Evolutionary conservation across 2,888 invertebrate genomes (phyloP).

Genomic region (Cartodere bifasciata): DNA sequence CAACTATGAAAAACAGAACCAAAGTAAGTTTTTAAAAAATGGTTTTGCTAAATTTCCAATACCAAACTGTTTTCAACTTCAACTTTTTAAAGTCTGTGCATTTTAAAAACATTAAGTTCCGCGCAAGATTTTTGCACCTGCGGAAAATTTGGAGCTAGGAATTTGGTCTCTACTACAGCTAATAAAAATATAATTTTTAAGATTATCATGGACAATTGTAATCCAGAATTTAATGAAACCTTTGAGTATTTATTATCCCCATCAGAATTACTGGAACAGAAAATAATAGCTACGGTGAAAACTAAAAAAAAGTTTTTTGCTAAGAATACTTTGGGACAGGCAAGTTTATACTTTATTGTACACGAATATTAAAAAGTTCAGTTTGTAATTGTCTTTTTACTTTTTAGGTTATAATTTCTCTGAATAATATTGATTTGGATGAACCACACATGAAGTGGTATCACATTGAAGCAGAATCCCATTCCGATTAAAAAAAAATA

Average conservation of each 20-base stretch:
- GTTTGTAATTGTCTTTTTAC: constrained; percentile 15
- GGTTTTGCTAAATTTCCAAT: too few species aligned
- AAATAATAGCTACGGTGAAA: constrained; percentile 66
- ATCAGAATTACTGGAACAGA: constrained; percentile 58
- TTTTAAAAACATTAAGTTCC: too few species aligned
- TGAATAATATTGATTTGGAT: constrained; percentile 53
- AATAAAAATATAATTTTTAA: constrained; percentile 27
- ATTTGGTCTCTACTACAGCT: neutral
- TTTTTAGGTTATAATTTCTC: constrained; percentile 49
- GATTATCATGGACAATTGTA: constrained; percentile 70
- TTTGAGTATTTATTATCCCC: constrained; percentile 75
- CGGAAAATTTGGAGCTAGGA: too few species aligned
- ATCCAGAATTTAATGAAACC: constrained; percentile 77
- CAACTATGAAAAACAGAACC: constrained; percentile 71
- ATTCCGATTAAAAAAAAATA: neutral
- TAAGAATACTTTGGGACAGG: constrained; percentile 48
- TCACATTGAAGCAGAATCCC: constrained; percentile 36
- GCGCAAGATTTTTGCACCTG: too few species aligned
- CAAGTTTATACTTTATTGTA: constrained; percentile 12
- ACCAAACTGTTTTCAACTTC: too few species aligned
- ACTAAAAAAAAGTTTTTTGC: constrained; percentile 63
- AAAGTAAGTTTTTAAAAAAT: constrained; percentile 35
- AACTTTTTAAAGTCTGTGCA: too few species aligned
- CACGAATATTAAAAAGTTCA: neutral
- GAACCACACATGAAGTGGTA: constrained; percentile 63